phyloP scores from a whole-genome alignment of 2,113 vertebrate species.

The Peromyscus leucopus region DNA sequence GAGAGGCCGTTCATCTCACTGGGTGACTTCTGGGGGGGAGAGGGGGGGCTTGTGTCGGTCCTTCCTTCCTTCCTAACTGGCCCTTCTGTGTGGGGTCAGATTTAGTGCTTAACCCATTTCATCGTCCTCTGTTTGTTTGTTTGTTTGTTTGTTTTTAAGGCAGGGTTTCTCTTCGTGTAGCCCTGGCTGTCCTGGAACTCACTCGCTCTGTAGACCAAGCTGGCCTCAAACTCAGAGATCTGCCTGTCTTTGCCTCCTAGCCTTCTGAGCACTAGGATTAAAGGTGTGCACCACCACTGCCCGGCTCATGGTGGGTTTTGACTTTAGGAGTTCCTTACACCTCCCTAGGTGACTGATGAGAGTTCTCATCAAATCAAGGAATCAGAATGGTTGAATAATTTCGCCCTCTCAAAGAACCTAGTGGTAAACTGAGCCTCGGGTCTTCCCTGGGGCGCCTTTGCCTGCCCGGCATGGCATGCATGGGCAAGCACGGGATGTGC shows the following conservation, averaged over 20 bases:
- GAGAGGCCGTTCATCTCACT: conserved; percentile 8
- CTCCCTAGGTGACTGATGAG: neutral
- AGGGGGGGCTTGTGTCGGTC: neutral
- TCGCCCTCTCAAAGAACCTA: neutral
- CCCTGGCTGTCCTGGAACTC: neutral
- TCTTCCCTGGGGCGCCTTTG: fast-evolving
- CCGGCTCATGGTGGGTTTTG: neutral
- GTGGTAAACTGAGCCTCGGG: neutral
- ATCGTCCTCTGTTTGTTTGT: neutral
- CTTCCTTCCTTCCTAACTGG: neutral
- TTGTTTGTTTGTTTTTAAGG: neutral
- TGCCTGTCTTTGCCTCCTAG: neutral
- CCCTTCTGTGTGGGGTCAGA: neutral
- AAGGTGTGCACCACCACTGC: neutral
- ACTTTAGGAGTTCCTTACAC: neutral
- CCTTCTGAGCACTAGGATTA: neutral
- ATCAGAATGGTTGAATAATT: no score
- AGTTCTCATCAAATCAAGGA: neutral
- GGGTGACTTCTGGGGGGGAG: neutral
- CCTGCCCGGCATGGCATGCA: neutral
- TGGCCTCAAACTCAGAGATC: neutral
- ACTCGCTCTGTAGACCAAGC: neutral
- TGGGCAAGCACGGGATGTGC: no score
- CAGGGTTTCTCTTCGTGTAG: neutral
- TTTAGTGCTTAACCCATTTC: neutral